phyloP scores from a whole-genome alignment of 1,140 invertebrate species.

The Apis cerana region DNA sequence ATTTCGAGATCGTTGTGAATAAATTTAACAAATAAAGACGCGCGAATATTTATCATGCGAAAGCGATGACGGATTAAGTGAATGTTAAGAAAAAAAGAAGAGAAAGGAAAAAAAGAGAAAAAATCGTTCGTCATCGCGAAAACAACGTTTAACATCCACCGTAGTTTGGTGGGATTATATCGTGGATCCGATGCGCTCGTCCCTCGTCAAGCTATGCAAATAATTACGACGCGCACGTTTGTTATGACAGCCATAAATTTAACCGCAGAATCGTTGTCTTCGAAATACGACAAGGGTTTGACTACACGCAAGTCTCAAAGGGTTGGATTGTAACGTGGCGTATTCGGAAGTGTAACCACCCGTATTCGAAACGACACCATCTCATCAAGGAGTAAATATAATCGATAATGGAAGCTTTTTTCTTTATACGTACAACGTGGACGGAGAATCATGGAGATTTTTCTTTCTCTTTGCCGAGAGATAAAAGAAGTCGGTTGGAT shows the following conservation, averaged over 20 bases:
- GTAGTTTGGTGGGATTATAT: background rate
- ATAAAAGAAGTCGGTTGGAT: background rate
- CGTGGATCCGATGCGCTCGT: constrained; percentile 8
- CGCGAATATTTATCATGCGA: background rate
- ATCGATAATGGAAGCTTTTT: constrained; percentile 39
- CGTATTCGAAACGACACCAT: background rate
- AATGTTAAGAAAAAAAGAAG: background rate
- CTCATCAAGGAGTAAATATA: background rate
- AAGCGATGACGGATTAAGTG: background rate
- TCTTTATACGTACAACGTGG: constrained; percentile 2
- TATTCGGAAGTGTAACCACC: too few species aligned
- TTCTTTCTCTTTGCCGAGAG: background rate
- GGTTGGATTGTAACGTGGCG: constrained; percentile 39
- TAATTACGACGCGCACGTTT: constrained; percentile 50
- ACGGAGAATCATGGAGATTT: background rate
- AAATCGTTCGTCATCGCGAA: background rate
- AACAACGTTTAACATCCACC: background rate
- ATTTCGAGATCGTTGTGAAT: background rate
- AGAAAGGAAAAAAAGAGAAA: too few species aligned
- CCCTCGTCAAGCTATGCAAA: constrained; percentile 54
- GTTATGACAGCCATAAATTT: constrained; percentile 57
- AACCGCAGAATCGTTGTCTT: constrained; percentile 42
- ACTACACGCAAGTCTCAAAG: constrained; percentile 56
- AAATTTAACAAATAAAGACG: background rate
- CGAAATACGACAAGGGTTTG: constrained; percentile 56